Base-by-base conservation (phyloP, 2,888 invertebrate genomes). In the Dioctria rufipes region DNA sequence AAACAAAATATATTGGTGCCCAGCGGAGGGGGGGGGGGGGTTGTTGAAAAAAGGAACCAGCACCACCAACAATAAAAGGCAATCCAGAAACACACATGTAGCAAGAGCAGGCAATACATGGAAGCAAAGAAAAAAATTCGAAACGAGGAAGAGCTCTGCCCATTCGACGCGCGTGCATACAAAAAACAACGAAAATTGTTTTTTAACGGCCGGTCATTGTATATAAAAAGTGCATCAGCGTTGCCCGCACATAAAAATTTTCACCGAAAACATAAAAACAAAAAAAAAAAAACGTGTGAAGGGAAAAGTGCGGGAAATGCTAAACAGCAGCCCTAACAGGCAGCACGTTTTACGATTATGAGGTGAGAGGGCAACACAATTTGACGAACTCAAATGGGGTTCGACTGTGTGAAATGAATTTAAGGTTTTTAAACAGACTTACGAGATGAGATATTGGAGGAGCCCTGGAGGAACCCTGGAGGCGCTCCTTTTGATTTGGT, bases 111-210 rank as follows among this genome's bases (percentile, higher is more conserved):
- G 75, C 60, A 60, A 75, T 60, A 63, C 63, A 77, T 63, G 61
- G 46, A 13, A 37, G 63, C 37, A 77, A 77, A 25, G 25, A 25
- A 25, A 25, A 77, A 77, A 77, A 77, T 58, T 46, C 77, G 46
- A 73, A 39, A 40, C 5, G 37, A 46, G 40, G 25, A 11, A n/a
- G 71, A 40, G 54, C 51, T 25, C 25, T 25, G 25, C 39, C 78
- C 49, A 42, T 78, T 78, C 66, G 65, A 42, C n/a, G 66, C 78
- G 78, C 49, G 60, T 69, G 79, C 66, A 79, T 78, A 79, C 60
- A 60, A 69, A 79, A 79, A 79, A 79, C 79, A 37, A 54, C 37
- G 79, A 79, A 79, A 79, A 79, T 79, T 79, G 79, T 79, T 79
- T 79, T 79, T 79, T 79, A 79, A 79, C 79, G 67, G 67, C 67